Percentiles rank a stretch among this genome's conserved stretches.
Evolutionary conservation across 2,113 vertebrate species (phyloP).

Genomic region (Psammodynastes pulverulentus): DNA sequence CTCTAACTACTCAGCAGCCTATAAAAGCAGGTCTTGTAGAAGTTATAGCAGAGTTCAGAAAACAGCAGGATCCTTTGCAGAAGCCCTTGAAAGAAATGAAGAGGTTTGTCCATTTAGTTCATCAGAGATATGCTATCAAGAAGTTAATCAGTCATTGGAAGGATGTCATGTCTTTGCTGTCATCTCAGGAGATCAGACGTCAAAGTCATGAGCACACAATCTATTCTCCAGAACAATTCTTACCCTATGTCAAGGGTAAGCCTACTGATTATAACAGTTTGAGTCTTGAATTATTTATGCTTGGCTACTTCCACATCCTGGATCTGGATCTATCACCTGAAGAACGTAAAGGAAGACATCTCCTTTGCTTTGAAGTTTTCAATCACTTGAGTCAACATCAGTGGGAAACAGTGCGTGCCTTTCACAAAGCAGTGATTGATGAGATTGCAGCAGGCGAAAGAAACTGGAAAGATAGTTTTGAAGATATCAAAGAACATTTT

Average conservation of each 20-base stretch:
- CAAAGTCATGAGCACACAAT: constrained; percentile 71
- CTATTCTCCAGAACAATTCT: constrained; percentile 90
- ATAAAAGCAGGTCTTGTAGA: not conserved
- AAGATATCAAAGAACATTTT: constrained; percentile 87
- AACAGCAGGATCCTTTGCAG: accelerated
- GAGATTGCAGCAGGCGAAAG: constrained; percentile 87
- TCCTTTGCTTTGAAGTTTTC: constrained; percentile 96
- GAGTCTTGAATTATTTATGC: constrained; percentile 93
- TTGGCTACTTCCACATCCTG: constrained; percentile 96
- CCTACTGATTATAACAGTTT: constrained; percentile 78
- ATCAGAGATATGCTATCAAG: constrained; percentile 79
- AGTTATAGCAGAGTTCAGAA: not conserved
- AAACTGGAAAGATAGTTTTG: constrained; percentile 87
- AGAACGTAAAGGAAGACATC: constrained; percentile 87
- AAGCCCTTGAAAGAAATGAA: constrained; percentile 60
- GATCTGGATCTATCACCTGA: constrained; percentile 85
- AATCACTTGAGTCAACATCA: constrained; percentile 85
- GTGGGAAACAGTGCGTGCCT: constrained; percentile 84
- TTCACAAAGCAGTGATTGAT: constrained; percentile 86
- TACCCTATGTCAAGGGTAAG: constrained; percentile 75
- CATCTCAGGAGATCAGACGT: constrained; percentile 73
- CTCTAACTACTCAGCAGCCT: constrained; percentile 25
- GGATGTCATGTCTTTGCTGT: constrained; percentile 75
- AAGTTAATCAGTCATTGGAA: constrained; percentile 85
- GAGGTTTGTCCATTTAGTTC: constrained; percentile 75